Evolutionary conservation across 30 jellyfish, hydroid and myxozoan genomes (phyloP).

Genomic region (Cassiopea xamachana): DNA sequence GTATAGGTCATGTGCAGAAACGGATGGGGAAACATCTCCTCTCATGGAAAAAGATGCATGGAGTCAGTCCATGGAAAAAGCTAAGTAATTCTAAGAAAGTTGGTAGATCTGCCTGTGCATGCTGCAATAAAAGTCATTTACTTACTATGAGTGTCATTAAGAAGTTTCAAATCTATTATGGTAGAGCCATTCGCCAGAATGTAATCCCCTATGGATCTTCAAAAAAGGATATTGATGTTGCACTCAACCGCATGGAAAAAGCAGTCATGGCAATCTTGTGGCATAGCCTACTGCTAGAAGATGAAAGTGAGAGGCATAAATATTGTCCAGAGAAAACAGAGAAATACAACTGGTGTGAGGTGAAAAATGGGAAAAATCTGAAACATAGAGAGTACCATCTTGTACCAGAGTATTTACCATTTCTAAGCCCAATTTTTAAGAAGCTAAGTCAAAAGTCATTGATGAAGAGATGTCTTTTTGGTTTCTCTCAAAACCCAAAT

Average conservation of each 20-base stretch:
- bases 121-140: not conserved
- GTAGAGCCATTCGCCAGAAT: conserved; percentile 31
- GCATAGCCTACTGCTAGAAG: conserved; percentile 11
- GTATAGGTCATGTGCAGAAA: conserved; percentile 52
- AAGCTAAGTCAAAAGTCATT: conserved; percentile 4
- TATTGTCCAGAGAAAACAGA: conserved; percentile 49
- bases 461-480: conserved; percentile 15
- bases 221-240: not conserved
- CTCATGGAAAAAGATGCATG: conserved; percentile 32
- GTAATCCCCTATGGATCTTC: conserved; percentile 26
- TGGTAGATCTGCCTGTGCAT: not conserved
- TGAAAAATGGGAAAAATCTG: conserved; percentile 5
- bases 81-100: not conserved
- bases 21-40: conserved; percentile 47
- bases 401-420: conserved; percentile 2
- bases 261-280: conserved; percentile 27
- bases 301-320: conserved; percentile 26
- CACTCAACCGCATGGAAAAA: conserved; percentile 20
- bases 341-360: conserved; percentile 52
- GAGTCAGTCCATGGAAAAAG: not conserved
- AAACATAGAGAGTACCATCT: conserved; percentile 19
- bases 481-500: conserved; percentile 5
- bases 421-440: conserved; percentile 14
- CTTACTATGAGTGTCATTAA: conserved; percentile 34
- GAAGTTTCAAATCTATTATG: conserved; percentile 44